Base-by-base conservation (phyloP, 2,113 vertebrate species). In the Alethe diademata region DNA sequence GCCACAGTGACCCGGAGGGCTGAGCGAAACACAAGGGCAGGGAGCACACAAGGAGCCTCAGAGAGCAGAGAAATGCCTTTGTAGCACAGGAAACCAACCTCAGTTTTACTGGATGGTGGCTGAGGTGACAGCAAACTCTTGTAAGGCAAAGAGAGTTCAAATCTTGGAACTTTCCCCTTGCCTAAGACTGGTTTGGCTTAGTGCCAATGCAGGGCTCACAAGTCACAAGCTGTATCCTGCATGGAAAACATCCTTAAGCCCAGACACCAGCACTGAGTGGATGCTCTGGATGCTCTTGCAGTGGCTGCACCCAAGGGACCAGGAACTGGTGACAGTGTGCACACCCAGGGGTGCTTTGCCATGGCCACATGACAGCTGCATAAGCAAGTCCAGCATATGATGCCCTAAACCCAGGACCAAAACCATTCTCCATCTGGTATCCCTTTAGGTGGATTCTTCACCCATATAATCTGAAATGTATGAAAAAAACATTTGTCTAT, bases 1-100 rank as follows among this genome's bases (percentile, higher is more conserved):
- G 1, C 29, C 51, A 14, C 23, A 12, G 56, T 5, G 22, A 13
- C 31, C 50, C 19, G 4, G 2, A 19, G 0, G 8, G 16, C 43
- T 1, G 2, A 67, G 47, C 6, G 57, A 38, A 87, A 15, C 11
- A 29, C 23, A 12, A 47, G 33, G 2, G 2, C 25, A 36, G 61
- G 36, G n/a, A 86, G 50, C 28, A 26, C 16, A 10, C 0, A 1
- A 9, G 54, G 83, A 75, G 14, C 31, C 19, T 23, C 40, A 23
- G 64, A 62, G 36, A 43, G 74, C 58, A n/a, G 50, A 43, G 28
- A 78, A 73, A 61, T 33, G 31, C 10, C 15, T 70, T 40, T 48
- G 67, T 8, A 81, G n/a, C n/a, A 36, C 28, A 48, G 28, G 66
- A 90, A 57, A 78, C 14, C 5, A 3, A 26, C 33, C 17, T 73